Evolutionary conservation across 2,888 invertebrate species (phyloP).

Genomic region (Zele albiditarsus): DNA sequence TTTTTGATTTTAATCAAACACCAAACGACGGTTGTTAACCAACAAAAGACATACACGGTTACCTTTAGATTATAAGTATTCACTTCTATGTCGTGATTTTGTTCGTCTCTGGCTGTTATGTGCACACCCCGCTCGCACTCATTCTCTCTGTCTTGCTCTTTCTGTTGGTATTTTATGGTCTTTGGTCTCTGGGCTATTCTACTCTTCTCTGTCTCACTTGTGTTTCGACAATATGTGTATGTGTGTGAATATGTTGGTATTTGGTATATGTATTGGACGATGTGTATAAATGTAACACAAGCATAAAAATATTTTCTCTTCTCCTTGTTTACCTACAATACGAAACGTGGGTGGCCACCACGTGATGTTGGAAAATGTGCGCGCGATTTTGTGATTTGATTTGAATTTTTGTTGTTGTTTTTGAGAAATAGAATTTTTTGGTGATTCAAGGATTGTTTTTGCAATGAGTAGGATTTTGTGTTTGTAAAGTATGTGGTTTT

Average conservation of each 20-base stretch:
- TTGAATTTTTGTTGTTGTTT: constrained; percentile 11
- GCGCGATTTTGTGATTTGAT: constrained; percentile 25
- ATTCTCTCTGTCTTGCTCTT: constrained; percentile 11
- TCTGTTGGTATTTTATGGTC: constrained; percentile 30
- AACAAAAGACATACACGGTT: constrained; percentile 28
- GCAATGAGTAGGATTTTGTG: too few relatives aligned
- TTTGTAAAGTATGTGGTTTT: background rate
- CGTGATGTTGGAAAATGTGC: constrained; percentile 57
- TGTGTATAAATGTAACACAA: constrained; percentile 6
- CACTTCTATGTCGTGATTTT: constrained; percentile 10
- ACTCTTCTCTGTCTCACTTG: constrained; percentile 36
- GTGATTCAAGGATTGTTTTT: background rate
- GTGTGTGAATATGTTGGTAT: constrained; percentile 16
- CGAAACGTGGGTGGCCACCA: constrained; percentile 72
- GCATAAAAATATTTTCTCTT: constrained; percentile 34
- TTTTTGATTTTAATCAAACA: background rate
- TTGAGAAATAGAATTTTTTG: background rate
- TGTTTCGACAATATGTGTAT: background rate
- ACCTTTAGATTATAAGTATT: constrained; percentile 13
- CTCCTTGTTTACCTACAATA: constrained; percentile 71
- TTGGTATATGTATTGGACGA: constrained; percentile 7
- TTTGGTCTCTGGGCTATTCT: constrained; percentile 25
- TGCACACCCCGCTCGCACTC: constrained; percentile 29
- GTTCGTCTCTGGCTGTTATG: constrained; percentile 14
- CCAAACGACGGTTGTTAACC: constrained; percentile 27